Evolutionary conservation across 1,140 invertebrate genomes (phyloP).

Genomic region (Augochlora pura): DNA sequence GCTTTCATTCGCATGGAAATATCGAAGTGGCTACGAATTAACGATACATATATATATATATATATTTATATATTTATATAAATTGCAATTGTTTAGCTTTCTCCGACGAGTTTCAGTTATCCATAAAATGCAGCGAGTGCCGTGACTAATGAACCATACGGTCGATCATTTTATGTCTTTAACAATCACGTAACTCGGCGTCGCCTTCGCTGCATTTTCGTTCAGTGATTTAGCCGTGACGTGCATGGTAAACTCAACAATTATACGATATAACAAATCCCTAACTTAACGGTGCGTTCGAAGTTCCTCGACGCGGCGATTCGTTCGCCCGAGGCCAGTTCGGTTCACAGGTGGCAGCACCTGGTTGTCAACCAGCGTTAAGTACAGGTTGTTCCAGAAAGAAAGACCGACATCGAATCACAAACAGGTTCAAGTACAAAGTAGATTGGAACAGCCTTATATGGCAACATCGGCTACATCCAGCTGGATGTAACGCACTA

Average conservation of each 20-base stretch:
- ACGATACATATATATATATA: conserved; percentile 38
- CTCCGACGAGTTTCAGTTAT: conserved; percentile 32
- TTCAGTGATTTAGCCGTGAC: conserved; percentile 34
- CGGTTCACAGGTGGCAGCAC: background rate
- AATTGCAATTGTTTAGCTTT: conserved; percentile 34
- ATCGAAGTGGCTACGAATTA: conserved; percentile 11
- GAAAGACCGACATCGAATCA: background rate
- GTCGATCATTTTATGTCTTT: background rate
- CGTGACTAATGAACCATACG: background rate
- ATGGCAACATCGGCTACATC: background rate
- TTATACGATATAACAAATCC: conserved; percentile 14
- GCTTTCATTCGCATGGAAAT: background rate
- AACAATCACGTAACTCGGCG: background rate
- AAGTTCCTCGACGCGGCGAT: background rate
- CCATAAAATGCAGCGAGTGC: conserved; percentile 49
- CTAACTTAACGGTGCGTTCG: conserved; percentile 16
- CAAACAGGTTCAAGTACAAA: background rate
- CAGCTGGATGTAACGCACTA: background rate
- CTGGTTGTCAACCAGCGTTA: background rate
- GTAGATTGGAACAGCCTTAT: background rate
- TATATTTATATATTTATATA: conserved; percentile 36
- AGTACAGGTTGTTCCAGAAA: background rate
- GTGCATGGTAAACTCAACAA: conserved; percentile 50
- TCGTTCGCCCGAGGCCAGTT: background rate
- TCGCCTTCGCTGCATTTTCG: conserved; percentile 51